Percentiles rank a stretch among this genome's conserved stretches.
Evolutionary conservation across 2,888 invertebrate genomes (phyloP).

Genomic region (Agrotis puta): DNA sequence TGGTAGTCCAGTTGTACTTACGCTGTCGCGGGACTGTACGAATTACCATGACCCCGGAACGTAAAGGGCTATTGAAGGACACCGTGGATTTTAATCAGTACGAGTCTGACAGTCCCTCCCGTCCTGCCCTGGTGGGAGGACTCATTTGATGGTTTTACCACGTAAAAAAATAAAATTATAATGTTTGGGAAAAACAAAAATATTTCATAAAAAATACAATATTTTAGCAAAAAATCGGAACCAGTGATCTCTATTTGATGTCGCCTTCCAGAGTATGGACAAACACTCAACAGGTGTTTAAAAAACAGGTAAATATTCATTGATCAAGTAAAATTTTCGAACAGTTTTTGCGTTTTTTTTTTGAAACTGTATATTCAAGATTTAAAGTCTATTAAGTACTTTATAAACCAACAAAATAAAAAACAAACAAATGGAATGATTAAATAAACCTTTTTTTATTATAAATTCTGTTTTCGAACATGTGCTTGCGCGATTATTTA

Average conservation of each 20-base stretch:
- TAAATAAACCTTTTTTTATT: background rate
- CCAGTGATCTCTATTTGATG: background rate
- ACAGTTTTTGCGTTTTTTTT: background rate
- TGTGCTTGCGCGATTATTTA: slow-evolving; percentile 13
- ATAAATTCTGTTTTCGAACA: slow-evolving; percentile 6
- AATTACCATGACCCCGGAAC: too few species aligned
- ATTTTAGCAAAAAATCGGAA: background rate
- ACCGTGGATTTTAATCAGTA: too few species aligned
- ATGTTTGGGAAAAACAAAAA: too few species aligned
- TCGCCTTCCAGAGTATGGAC: background rate
- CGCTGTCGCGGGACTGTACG: too few species aligned
- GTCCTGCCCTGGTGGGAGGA: too few species aligned
- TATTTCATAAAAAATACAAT: too few species aligned
- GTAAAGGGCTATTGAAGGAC: too few species aligned
- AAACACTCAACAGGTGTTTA: slow-evolving; percentile 4
- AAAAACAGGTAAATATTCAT: background rate
- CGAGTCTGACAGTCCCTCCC: too few species aligned
- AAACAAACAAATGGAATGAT: background rate
- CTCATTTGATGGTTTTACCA: too few species aligned
- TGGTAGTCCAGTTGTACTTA: slow-evolving; percentile 3
- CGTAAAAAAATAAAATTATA: too few species aligned
- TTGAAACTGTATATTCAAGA: background rate
- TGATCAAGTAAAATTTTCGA: background rate
- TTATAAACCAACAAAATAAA: background rate
- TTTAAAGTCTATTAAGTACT: background rate